Evolutionary conservation across 2,888 invertebrate species (phyloP).

Genomic region (Spilosoma lubricipeda): DNA sequence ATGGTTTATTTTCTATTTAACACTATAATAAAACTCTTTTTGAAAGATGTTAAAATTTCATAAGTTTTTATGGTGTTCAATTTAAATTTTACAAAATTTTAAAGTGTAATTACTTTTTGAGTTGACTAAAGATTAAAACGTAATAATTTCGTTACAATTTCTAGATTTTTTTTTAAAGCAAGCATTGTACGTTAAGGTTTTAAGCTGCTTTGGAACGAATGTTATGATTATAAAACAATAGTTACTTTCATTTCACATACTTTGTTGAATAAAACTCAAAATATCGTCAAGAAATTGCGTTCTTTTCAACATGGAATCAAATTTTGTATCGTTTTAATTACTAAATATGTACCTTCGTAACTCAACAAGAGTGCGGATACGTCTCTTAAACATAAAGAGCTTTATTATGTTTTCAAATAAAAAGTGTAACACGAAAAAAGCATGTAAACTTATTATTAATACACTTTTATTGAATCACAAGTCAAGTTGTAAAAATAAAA

Average conservation of each 20-base stretch:
- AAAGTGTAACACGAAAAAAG: slow-evolving; percentile 35
- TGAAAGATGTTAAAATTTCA: no score
- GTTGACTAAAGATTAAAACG: not conserved
- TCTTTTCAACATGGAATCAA: slow-evolving; percentile 5
- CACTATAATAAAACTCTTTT: no score
- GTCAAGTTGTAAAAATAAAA: slow-evolving; percentile 72
- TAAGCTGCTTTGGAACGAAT: not conserved
- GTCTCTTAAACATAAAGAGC: slow-evolving; percentile 32
- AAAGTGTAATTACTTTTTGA: no score
- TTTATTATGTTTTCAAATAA: slow-evolving; percentile 29
- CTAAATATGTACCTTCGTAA: slow-evolving; percentile 30
- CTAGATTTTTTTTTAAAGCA: no score
- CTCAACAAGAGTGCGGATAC: slow-evolving; percentile 26
- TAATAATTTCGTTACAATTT: no score
- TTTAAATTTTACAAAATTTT: not conserved
- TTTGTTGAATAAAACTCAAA: slow-evolving; percentile 12
- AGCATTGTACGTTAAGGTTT: not conserved
- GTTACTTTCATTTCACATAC: slow-evolving; percentile 8
- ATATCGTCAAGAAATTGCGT: slow-evolving; percentile 2
- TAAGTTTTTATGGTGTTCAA: not conserved
- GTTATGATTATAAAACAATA: not conserved
- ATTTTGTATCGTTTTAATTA: slow-evolving; percentile 23
- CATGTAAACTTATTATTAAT: slow-evolving; percentile 60
- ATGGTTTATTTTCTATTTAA: no score
- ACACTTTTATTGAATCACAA: slow-evolving; percentile 72